phyloP scores from a whole-genome alignment of 2,113 vertebrate genomes.

The Passer domesticus region DNA sequence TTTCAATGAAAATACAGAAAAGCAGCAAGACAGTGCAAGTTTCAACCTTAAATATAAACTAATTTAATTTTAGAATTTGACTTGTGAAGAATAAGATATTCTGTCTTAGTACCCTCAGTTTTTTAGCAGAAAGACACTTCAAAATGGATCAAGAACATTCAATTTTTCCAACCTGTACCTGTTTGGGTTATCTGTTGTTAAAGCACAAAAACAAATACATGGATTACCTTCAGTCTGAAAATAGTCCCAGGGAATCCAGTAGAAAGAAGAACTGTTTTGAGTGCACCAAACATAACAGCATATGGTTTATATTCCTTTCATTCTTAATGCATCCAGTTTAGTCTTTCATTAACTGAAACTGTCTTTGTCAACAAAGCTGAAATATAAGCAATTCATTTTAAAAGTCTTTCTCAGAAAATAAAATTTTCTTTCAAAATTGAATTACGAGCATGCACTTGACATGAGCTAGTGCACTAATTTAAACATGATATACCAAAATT shows the following conservation, averaged over 20 bases:
- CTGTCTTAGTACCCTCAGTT: neutral
- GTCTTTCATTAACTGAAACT: constrained; percentile 37
- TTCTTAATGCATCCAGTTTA: neutral
- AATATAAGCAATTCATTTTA: neutral
- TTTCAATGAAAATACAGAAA: neutral
- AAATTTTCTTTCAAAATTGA: neutral
- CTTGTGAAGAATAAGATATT: neutral
- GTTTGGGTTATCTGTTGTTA: neutral
- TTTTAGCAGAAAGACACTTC: neutral
- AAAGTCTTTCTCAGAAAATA: neutral
- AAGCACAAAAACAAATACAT: neutral
- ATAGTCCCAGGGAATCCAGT: neutral
- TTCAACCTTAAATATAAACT: neutral
- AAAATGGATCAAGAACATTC: neutral
- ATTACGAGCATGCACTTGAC: neutral
- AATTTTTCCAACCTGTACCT: neutral
- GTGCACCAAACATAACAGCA: neutral
- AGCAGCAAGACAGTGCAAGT: neutral
- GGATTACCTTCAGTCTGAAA: neutral
- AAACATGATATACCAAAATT: neutral
- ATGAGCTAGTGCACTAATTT: neutral
- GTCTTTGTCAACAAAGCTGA: constrained; percentile 15
- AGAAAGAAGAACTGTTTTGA: constrained; percentile 10
- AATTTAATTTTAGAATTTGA: neutral
- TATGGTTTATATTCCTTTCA: constrained; percentile 34